Base-by-base conservation (phyloP, 2,888 invertebrate genomes). In the Agrotis clavis region DNA sequence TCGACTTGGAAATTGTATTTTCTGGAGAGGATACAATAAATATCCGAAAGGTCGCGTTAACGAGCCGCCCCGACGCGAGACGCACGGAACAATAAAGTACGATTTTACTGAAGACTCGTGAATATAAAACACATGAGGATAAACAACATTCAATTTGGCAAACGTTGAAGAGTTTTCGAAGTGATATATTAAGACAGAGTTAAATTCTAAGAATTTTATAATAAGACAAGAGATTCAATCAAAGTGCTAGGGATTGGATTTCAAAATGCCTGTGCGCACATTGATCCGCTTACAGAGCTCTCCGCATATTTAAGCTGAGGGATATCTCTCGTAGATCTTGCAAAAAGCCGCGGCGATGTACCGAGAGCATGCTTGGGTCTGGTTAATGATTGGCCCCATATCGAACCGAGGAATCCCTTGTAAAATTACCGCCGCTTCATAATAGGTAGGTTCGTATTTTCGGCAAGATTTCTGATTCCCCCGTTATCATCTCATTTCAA, bases 1-100 rank as follows among this genome's bases (percentile, higher is more conserved):
- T 92, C 90, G 90, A 93, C 90, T 93, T 94, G 94, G 94, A 95
- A 94, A 95, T 94, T 94, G 94, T 95, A 93, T 94, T 93, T 95
- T 94, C 92, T 94, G 92, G 91, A 92, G 94, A 95, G 95, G 95
- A 95, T 95, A 95, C 94, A 93, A 95, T 95, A 95, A 95, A 95
- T 95, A 94, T 94, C 89, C 91, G 87, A 94, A 94, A 95, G 94
- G 95, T 95, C 94, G 95, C 94, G 95, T 95, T 95, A 95, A 95
- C 95, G 94, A 95, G 94, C 92, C 91, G 91, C 88, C 90, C 91
- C 90, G 90, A 89, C 89, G 92, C 93, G 91, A 92, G 93, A 92
- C 89, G 91, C 90, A 90, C 89, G 92, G 94, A 94, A 94, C 94
- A 95, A 95, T 95, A 95, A 95, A 95, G 92, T 91, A 92, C 93